A percentile compares a stretch with the other conserved stretches of the same genome.
Conservation (phyloP, 2,888 invertebrate species). For the Oasisia sp. region DNA sequence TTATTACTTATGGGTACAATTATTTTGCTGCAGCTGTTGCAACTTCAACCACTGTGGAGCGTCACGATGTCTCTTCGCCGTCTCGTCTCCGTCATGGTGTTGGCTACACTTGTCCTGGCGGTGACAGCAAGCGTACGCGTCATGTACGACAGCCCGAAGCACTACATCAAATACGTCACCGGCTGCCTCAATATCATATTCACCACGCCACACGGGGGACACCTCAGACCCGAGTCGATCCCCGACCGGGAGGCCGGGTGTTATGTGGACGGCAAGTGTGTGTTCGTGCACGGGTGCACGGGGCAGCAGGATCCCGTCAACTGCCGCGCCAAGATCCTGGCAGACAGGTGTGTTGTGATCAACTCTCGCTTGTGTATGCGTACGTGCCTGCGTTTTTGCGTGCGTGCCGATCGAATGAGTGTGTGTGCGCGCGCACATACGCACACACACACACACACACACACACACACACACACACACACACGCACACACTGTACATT, state of each 20-base stretch:
- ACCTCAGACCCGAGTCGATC: slow-evolving; percentile 30
- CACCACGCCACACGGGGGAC: slow-evolving; percentile 39
- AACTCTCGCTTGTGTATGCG: no score
- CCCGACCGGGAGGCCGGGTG: slow-evolving; percentile 28
- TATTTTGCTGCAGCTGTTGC: not conserved
- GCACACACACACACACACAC: no score
- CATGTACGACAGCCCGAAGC: slow-evolving; percentile 3
- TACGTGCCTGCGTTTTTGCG: no score
- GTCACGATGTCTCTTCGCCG: not conserved
- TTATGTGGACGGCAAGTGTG: not conserved
- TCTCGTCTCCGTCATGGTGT: not conserved
- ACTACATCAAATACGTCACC: slow-evolving; percentile 35
- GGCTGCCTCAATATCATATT: slow-evolving; percentile 39
- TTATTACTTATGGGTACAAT: not conserved
- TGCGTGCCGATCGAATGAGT: no score
- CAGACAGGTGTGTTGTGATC: no score
- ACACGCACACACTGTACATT: no score
- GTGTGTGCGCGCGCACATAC: no score
- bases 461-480: no score
- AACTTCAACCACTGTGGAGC: not conserved
- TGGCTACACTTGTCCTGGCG: not conserved
- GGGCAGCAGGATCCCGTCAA: no score
- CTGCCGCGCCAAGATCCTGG: no score
- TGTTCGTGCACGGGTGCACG: not conserved
- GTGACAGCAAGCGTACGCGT: not conserved